phyloP scores from a whole-genome alignment of 2,797 vertebrate genomes.

The Tragelaphus oryx region DNA sequence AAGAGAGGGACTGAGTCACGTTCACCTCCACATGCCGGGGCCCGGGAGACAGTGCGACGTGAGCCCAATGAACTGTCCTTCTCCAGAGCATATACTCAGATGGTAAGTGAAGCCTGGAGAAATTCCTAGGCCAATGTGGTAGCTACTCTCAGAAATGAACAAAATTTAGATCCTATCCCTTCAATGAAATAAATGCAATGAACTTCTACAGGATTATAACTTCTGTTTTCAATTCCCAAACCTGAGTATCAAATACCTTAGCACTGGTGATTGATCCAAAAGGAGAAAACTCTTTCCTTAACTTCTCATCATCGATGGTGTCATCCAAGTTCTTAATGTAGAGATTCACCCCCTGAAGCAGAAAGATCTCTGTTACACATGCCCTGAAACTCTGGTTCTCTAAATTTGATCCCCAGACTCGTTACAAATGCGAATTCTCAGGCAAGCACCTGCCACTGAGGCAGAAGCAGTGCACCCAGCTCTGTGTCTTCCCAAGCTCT shows the following conservation, averaged over 20 bases:
- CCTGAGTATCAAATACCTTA: slow-evolving; percentile 83
- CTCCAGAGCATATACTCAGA: background rate
- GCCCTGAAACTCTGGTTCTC: background rate
- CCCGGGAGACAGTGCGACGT: background rate
- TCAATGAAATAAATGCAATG: background rate
- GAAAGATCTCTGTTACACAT: background rate
- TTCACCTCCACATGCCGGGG: too few species aligned
- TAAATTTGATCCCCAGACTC: background rate
- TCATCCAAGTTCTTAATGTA: slow-evolving; percentile 99
- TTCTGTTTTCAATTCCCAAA: background rate
- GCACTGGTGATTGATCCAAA: slow-evolving; percentile 98
- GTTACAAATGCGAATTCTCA: background rate
- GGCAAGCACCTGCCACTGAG: background rate
- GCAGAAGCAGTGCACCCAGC: background rate
- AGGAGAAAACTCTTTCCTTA: slow-evolving; percentile 97
- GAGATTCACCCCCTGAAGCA: slow-evolving; percentile 93
- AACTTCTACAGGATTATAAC: background rate
- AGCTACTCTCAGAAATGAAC: background rate
- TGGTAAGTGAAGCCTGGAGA: background rate
- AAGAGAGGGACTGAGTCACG: background rate
- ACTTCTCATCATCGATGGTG: slow-evolving; percentile 98
- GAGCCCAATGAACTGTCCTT: background rate
- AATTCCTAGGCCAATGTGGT: background rate
- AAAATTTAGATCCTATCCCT: background rate
- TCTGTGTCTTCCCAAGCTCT: background rate